phyloP scores from a whole-genome alignment of 2,797 vertebrate genomes.

The Pipistrellus nathusii region DNA sequence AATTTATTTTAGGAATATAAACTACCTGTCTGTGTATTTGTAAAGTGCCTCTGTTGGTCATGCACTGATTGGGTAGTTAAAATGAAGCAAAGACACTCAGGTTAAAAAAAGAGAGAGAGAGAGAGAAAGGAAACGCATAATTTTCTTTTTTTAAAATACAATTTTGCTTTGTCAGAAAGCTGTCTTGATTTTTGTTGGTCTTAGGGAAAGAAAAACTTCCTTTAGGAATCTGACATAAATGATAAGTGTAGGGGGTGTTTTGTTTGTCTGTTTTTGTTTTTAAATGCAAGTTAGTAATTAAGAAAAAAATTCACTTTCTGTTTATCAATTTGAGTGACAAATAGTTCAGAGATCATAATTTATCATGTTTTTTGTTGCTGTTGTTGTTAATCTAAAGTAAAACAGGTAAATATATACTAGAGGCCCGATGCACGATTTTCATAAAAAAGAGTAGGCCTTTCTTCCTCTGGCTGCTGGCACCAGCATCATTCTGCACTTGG shows the following conservation, averaged over 20 bases:
- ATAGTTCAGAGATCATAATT: not conserved
- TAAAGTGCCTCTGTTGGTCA: constrained; percentile 58
- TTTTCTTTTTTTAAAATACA: not conserved
- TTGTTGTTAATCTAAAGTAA: not conserved
- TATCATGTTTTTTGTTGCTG: not conserved
- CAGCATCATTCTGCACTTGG: too few species aligned
- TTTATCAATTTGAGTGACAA: not conserved
- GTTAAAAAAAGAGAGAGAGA: not conserved
- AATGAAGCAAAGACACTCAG: constrained; percentile 9
- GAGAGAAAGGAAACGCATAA: not conserved
- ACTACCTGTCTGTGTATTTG: constrained; percentile 36
- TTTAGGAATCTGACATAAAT: not conserved
- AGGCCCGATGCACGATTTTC: too few species aligned
- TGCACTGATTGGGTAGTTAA: not conserved
- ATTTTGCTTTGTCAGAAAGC: not conserved
- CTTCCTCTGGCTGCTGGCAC: too few species aligned
- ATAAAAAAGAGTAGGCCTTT: too few species aligned
- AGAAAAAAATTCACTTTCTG: not conserved
- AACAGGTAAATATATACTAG: not conserved
- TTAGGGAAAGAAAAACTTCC: not conserved
- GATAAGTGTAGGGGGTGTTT: not conserved
- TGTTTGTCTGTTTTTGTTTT: not conserved
- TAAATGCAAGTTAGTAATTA: not conserved
- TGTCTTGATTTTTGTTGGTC: constrained; percentile 24
- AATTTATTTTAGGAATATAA: constrained; percentile 67